Percentiles rank a stretch among this genome's conserved stretches.
These are phyloP conservation scores for Drosophila mojavensis DNA, from an alignment of 1,140 invertebrate species.

Conservation along the genomic window DNA sequence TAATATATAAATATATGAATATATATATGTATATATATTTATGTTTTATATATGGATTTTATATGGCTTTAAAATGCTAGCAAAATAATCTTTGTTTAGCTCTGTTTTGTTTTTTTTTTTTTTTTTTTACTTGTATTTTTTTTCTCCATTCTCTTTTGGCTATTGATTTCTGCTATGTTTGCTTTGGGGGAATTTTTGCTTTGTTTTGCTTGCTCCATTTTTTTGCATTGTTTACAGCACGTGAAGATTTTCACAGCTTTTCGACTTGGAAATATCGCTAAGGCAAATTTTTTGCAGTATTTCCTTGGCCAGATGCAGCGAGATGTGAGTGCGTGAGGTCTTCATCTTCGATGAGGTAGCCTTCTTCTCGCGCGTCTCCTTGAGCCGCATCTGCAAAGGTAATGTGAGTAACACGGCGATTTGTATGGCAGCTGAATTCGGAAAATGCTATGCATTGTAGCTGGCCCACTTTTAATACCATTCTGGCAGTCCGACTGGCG, in stretches of 20 bases:
- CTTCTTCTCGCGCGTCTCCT: constrained; percentile 89
- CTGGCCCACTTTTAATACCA: constrained; percentile 37
- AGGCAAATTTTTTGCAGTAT: constrained; percentile 94
- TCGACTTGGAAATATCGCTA: constrained; percentile 93
- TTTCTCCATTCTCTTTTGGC: constrained; percentile 6
- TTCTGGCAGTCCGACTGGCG: constrained; percentile 12
- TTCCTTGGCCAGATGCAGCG: constrained; percentile 90
- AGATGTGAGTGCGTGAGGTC: constrained; percentile 88
- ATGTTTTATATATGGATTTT: constrained; percentile 19
- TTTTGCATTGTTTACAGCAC: constrained; percentile 87
- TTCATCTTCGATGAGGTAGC: constrained; percentile 87
- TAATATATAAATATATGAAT: constrained; percentile 29
- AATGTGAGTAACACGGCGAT: not conserved
- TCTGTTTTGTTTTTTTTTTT: constrained; percentile 12
- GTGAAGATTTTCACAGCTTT: constrained; percentile 95
- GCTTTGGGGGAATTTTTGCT: not conserved
- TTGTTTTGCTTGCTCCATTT: constrained; percentile 11
- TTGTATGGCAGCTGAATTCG: not conserved
- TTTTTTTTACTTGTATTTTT: constrained; percentile 4
- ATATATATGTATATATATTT: constrained; percentile 19
- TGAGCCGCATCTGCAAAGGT: constrained; percentile 88
- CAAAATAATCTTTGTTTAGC: constrained; percentile 48
- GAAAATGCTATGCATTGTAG: not conserved
- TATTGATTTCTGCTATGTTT: constrained; percentile 18
- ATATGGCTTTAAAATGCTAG: constrained; percentile 47